phyloP scores from a whole-genome alignment of 2,888 invertebrate species.

The Nowickia ferox region DNA sequence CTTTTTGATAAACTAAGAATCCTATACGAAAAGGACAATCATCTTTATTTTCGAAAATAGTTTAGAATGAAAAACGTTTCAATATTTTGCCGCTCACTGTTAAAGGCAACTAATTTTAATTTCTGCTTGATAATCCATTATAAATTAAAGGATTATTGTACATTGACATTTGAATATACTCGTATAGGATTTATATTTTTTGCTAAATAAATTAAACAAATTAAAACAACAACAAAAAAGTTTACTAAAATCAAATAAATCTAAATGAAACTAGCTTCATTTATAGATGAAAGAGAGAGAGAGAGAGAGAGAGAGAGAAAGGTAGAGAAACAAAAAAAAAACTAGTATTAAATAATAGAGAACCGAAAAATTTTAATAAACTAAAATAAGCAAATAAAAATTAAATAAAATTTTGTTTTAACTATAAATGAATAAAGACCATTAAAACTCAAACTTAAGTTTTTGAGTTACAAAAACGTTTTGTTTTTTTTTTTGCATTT shows the following conservation, averaged over 20 bases:
- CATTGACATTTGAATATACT: constrained; percentile 42
- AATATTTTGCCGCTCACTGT: constrained; percentile 36
- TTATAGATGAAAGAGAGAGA: constrained; percentile 35
- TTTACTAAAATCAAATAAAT: constrained; percentile 74
- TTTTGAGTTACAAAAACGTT: not conserved
- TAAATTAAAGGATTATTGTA: constrained; percentile 56
- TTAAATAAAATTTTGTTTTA: constrained; percentile 73
- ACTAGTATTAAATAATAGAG: constrained; percentile 43
- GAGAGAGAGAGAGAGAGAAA: no score
- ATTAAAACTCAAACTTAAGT: constrained; percentile 11
- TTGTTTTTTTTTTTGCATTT: constrained; percentile 53
- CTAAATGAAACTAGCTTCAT: constrained; percentile 69
- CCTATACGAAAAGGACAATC: no score
- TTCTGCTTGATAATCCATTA: constrained; percentile 72
- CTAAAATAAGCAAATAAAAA: constrained; percentile 78
- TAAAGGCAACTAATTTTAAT: constrained; percentile 74
- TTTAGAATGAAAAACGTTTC: not conserved
- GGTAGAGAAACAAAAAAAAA: constrained; percentile 45
- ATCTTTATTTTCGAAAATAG: no score
- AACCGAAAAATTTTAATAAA: constrained; percentile 70
- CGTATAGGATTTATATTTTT: constrained; percentile 27
- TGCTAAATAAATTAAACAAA: constrained; percentile 65
- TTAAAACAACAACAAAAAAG: constrained; percentile 80
- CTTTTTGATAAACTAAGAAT: no score
- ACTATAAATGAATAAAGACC: constrained; percentile 42